These are phyloP conservation scores for Forpus xanthops DNA, from an alignment of 2,797 vertebrate genomes.

Conservation along the genomic window DNA sequence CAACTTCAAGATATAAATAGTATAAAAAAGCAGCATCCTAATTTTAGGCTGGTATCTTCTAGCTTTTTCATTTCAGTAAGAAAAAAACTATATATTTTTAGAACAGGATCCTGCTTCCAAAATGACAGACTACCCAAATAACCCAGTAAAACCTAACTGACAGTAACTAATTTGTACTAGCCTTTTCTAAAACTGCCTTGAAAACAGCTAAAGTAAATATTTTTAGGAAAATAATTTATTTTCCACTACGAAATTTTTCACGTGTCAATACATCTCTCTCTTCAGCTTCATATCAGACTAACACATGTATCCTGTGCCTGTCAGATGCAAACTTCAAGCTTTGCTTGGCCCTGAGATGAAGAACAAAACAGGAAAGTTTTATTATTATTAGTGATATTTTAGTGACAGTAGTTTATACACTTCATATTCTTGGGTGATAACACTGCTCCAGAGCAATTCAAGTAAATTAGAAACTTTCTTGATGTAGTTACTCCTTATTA, in stretches of 20 bases:
- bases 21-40: slow-evolving; percentile 7
- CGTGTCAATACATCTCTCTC: not conserved
- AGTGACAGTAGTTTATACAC: not conserved
- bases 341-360: not conserved
- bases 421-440: slow-evolving; percentile 14
- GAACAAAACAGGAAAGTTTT: slow-evolving; percentile 13
- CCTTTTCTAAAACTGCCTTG: not conserved
- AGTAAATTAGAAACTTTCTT: slow-evolving; percentile 41
- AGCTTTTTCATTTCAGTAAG: not conserved
- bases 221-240: slow-evolving; percentile 5
- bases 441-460: not conserved
- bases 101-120: not conserved
- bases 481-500: slow-evolving; percentile 10
- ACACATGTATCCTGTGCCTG: not conserved
- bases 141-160: not conserved
- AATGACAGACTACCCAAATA: not conserved
- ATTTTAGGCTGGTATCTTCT: slow-evolving; percentile 43
- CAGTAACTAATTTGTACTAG: not conserved
- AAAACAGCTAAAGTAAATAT: slow-evolving; percentile 6
- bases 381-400: slow-evolving; percentile 29
- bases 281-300: not conserved
- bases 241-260: not conserved
- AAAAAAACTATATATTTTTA: not conserved
- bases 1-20: slow-evolving; percentile 3
- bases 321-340: slow-evolving; percentile 22